Evolutionary conservation across 2,113 vertebrate species (phyloP).

Genomic region (Prietella phreatophila): DNA sequence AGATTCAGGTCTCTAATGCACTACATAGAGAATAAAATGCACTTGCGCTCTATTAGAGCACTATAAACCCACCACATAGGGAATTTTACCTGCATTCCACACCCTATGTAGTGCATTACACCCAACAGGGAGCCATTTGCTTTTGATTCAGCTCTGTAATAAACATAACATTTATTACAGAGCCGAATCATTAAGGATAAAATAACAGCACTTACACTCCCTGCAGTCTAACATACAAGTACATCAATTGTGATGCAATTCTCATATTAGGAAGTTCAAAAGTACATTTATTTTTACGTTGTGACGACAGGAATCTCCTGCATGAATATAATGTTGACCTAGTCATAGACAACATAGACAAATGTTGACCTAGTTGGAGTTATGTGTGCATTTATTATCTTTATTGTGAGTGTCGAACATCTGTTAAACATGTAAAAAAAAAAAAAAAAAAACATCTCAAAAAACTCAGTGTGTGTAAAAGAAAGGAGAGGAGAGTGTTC

Average conservation of each 20-base stretch:
- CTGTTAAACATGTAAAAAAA: slow-evolving; percentile 10
- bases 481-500: background rate
- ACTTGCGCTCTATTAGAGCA: background rate
- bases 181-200: background rate
- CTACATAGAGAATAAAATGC: slow-evolving; percentile 8
- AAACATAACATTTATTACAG: background rate
- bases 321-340: slow-evolving; percentile 31
- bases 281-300: background rate
- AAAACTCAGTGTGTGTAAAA: background rate
- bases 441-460: background rate
- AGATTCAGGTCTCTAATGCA: background rate
- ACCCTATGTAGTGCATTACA: background rate
- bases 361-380: background rate
- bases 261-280: background rate
- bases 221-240: background rate
- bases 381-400: background rate
- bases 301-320: slow-evolving; percentile 17
- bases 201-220: background rate
- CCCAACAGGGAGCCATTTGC: background rate
- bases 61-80: no score
- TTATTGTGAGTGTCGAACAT: background rate
- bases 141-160: background rate
- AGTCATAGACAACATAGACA: background rate
- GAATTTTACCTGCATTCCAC: background rate
- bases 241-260: background rate